Evolutionary conservation across 2,888 invertebrate species (phyloP), one percentile per base, ranked within the genome.

Genomic region (Endomychus coccineus): DNA sequence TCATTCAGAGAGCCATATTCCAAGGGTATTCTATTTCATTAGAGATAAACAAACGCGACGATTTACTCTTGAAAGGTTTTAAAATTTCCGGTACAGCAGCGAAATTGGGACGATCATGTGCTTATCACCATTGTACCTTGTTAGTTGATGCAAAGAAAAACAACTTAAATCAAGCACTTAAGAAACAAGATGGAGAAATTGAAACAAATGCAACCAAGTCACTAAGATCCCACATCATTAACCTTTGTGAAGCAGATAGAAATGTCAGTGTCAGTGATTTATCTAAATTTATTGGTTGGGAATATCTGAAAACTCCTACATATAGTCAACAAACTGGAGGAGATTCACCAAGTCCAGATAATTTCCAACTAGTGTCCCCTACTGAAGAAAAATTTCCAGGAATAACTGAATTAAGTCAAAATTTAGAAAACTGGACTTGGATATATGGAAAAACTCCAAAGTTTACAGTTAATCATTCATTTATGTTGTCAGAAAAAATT

Each of bases 101-200:
- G 1, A 92, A 92, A 69, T 71, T 97, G 39, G 90, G 91, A 40
- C 75, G 81, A 47, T 76, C 82, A 9, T 83, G 83, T 57, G 86
- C 91, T 10, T 98, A 97, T 70, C 97, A 98, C 64, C 97, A 97
- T 67, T 94, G 94, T 67, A 97, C 97, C 2, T 75, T 98, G 48
- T 73, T 97, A 61, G 85, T 95, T 42, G 79, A 87, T 57, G 85
- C 85, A 44, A 82, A 91, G 61, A 85, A 87, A 67, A 64, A 74
- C 46, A 74, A 78, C 62, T 71, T 90, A 59, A 78, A 77, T 52
- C 72, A 77, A 52, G 75, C 83, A 36, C 73, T 90, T 42, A 75
- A 78, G 41, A 84, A 80, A 19, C 10, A 11, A 3, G n/a, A 34
- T 13, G 17, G 27, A 13, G 2, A 29, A 16, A 34, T 34, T 9